Percentiles rank a stretch among this genome's conserved stretches.
These are phyloP conservation scores for Brachyopa scutellaris DNA, from an alignment of 2,888 invertebrate genomes.

Conservation along the genomic window DNA sequence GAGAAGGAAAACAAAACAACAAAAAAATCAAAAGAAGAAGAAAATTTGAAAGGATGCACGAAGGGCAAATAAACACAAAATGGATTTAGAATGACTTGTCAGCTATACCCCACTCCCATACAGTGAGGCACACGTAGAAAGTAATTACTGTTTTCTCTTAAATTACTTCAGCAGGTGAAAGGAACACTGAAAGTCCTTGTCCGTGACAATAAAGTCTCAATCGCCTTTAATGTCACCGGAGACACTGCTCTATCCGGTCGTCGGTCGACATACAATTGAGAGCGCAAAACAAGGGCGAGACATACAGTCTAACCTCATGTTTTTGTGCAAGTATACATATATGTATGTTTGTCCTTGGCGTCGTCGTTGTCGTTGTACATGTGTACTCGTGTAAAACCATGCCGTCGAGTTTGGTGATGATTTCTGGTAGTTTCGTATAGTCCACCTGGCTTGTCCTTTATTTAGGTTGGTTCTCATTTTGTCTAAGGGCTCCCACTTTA, in stretches of 20 bases:
- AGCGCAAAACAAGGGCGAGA: not conserved
- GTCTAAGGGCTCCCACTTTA: no score
- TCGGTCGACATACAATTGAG: slow-evolving; percentile 3
- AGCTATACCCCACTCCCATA: not conserved
- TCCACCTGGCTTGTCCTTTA: no score
- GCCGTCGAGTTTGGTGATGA: no score
- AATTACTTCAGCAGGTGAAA: slow-evolving; percentile 40
- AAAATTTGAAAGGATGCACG: slow-evolving; percentile 9
- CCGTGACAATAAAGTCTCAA: slow-evolving; percentile 41
- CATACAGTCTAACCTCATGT: not conserved
- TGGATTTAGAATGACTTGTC: slow-evolving; percentile 21
- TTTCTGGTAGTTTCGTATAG: no score
- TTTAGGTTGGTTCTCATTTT: no score
- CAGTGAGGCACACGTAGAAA: slow-evolving; percentile 28
- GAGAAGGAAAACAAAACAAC: not conserved
- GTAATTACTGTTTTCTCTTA: slow-evolving; percentile 58
- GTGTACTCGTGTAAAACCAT: no score
- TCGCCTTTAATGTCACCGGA: slow-evolving; percentile 43
- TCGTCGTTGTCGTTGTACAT: not conserved
- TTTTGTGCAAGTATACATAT: not conserved
- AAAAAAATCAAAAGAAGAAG: not conserved
- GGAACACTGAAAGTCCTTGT: slow-evolving; percentile 43
- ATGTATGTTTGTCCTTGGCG: not conserved
- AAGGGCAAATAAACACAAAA: slow-evolving; percentile 18
- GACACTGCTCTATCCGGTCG: slow-evolving; percentile 13